phyloP scores from a whole-genome alignment of 2,797 vertebrate species.

The Catharus ustulatus region DNA sequence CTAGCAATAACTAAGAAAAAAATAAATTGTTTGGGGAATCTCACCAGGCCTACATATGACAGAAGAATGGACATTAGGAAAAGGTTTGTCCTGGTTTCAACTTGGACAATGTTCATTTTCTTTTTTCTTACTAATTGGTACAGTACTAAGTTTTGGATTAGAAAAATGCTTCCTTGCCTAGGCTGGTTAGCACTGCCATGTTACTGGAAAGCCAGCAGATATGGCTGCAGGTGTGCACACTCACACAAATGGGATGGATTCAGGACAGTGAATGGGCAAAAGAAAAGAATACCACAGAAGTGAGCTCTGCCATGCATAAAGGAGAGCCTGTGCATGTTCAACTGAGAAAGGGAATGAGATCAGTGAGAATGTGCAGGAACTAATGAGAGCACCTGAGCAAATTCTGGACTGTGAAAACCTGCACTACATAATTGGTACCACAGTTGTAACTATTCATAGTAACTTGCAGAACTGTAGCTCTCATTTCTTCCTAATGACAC shows the following conservation, averaged over 20 bases:
- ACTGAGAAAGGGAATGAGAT: neutral
- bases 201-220: neutral
- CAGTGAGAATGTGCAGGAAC: neutral
- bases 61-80: neutral
- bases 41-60: neutral
- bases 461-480: neutral
- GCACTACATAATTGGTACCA: neutral
- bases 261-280: neutral
- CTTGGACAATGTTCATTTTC: neutral
- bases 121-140: neutral
- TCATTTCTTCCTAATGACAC: neutral
- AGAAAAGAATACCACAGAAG: neutral
- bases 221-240: neutral
- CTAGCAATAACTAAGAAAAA: neutral
- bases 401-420: neutral
- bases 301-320: neutral
- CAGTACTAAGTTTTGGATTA: neutral
- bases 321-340: neutral
- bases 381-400: neutral
- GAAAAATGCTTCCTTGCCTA: neutral
- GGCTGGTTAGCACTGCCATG: neutral
- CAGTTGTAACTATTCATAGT: neutral
- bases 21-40: neutral
- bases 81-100: neutral
- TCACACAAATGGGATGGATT: accelerated